Conservation (phyloP, 2,797 vertebrate species). For the Eulemur coronatus region DNA sequence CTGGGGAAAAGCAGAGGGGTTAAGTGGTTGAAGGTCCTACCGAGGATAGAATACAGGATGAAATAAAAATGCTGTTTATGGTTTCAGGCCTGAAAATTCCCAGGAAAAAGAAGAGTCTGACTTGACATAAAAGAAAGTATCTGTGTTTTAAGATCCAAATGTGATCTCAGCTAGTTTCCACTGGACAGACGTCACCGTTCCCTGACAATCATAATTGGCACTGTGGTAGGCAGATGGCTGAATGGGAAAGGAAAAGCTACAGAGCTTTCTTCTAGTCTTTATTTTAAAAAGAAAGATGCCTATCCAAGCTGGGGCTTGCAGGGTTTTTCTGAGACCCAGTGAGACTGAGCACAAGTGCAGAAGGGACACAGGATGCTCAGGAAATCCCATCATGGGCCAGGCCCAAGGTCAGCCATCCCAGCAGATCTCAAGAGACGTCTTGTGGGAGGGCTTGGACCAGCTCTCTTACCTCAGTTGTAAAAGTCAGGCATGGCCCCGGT, state of each 20-base stretch:
- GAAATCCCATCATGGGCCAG: neutral
- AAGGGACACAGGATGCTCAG: neutral
- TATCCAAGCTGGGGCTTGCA: neutral
- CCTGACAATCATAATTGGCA: conserved; percentile 53
- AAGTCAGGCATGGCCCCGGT: neutral
- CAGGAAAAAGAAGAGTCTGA: conserved; percentile 41
- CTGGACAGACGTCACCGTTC: conserved; percentile 37
- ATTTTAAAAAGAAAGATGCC: conserved; percentile 13
- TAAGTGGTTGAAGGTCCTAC: neutral
- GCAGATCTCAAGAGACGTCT: neutral
- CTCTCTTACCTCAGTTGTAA: neutral
- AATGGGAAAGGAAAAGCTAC: neutral
- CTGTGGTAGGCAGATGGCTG: neutral
- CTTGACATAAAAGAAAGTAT: conserved; percentile 56
- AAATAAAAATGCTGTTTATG: conserved; percentile 31
- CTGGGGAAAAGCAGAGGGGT: neutral
- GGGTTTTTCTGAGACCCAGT: neutral
- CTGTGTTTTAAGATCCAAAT: conserved; percentile 56
- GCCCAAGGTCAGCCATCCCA: neutral
- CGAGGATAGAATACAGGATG: neutral
- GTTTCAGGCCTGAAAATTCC: neutral
- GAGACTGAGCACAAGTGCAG: neutral
- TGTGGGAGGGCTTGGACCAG: neutral
- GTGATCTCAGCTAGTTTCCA: conserved; percentile 73
- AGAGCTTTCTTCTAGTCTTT: neutral